phyloP scores from a whole-genome alignment of 2,888 invertebrate genomes.

The Geophilus truncorum region DNA sequence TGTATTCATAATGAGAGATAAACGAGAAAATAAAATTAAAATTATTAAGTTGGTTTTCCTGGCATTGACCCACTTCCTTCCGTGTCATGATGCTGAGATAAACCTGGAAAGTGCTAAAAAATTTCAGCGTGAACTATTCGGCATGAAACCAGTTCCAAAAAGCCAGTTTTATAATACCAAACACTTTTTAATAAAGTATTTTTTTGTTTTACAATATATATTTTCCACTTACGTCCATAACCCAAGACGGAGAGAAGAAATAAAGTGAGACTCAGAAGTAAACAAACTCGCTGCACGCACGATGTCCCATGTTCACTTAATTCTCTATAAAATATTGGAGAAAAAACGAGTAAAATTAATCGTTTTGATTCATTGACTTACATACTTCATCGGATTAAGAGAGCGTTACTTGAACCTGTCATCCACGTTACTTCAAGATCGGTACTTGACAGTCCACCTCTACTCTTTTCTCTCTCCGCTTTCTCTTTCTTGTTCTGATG shows the following conservation, averaged over 20 bases:
- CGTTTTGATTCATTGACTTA: not conserved
- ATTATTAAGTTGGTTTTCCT: constrained; percentile 7
- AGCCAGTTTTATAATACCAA: not conserved
- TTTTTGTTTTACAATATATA: not conserved
- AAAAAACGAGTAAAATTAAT: not conserved
- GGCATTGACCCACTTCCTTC: constrained; percentile 4
- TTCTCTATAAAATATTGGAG: not conserved
- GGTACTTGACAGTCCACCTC: not conserved
- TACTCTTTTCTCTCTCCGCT: not conserved
- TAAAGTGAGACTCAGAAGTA: not conserved
- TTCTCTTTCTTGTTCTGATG: not conserved
- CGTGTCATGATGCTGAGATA: not conserved
- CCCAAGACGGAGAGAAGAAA: not conserved
- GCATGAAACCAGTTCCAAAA: not conserved
- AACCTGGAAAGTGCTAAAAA: not conserved
- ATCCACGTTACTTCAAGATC: not conserved
- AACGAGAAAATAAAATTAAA: constrained; percentile 7
- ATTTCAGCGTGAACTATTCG: not conserved
- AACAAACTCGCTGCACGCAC: not conserved
- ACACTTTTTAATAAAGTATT: not conserved
- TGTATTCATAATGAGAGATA: constrained; percentile 22
- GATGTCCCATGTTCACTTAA: not conserved
- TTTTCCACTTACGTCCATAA: not conserved
- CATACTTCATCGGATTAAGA: not conserved
- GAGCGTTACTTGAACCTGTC: not conserved